Evolutionary conservation across 2,888 invertebrate species (phyloP).

Genomic region (Agrotis exclamationis): DNA sequence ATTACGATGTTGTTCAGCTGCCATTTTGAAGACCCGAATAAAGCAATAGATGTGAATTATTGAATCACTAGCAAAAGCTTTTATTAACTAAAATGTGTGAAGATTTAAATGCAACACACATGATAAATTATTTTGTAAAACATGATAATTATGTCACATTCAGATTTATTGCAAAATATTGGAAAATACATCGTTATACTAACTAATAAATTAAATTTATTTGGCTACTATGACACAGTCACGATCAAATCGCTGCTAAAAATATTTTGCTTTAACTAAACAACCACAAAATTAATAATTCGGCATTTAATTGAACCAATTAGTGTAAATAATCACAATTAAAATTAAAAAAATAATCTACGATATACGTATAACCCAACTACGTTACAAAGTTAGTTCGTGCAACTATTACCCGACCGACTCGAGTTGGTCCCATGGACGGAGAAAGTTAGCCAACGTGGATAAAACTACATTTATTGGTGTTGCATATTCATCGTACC

Average conservation of each 20-base stretch:
- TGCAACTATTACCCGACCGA: slow-evolving; percentile 67
- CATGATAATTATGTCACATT: slow-evolving; percentile 11
- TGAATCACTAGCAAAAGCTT: not conserved
- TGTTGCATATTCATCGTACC: slow-evolving; percentile 89
- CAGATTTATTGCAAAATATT: slow-evolving; percentile 25
- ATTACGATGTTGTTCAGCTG: not conserved
- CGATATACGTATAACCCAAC: slow-evolving; percentile 59
- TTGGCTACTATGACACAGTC: not conserved
- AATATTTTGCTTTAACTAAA: not conserved
- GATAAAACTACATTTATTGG: slow-evolving; percentile 89
- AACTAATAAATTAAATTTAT: slow-evolving; percentile 2
- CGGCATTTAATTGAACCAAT: not conserved
- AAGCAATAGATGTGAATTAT: not conserved
- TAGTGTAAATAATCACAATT: slow-evolving; percentile 1
- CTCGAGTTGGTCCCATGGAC: slow-evolving; percentile 66
- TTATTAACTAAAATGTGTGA: slow-evolving; percentile 5
- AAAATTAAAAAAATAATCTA: slow-evolving; percentile 70
- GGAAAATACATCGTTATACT: not conserved
- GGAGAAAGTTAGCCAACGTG: slow-evolving; percentile 86
- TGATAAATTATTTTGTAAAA: slow-evolving; percentile 12
- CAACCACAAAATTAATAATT: not conserved
- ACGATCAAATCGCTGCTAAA: not conserved
- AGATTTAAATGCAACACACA: slow-evolving; percentile 3
- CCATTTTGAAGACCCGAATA: slow-evolving; percentile 5
- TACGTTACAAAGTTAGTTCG: slow-evolving; percentile 70